Evolutionary conservation across 2,113 vertebrate genomes (phyloP), one percentile per base, ranked within the genome.

Genomic region (Rhea americana): DNA sequence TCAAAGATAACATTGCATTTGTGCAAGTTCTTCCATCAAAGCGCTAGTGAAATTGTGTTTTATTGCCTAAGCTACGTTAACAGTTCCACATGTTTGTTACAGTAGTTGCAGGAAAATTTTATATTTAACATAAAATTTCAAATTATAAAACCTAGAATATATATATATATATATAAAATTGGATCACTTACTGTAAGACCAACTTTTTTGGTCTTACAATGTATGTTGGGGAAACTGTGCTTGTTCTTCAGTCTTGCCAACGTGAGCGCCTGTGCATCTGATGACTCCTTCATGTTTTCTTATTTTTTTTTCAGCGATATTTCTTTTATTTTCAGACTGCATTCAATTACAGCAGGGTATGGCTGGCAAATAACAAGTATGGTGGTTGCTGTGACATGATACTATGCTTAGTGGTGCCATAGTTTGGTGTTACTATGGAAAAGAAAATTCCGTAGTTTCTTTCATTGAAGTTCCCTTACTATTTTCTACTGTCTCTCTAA

Each of bases 361-460:
- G 82, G 41, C 78, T 87, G 67, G 37, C 67, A 55, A 18, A 43
- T 26, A 39, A 47, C 90, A 81, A 80, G 85, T 80, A 28, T 21
- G 13, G 8, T 55, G 13, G 12, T 47, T 7, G 65, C 14, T 63
- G 30, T 24, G 50, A 7, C 22, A 3, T n/a, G 67, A 8, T 67
- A 11, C 21, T 61, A 0, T 0, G 0, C 8, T 78, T 32, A 3
- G 6, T 21, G 15, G 9, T 56, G 68, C 17, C 17, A 8, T 20
- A 43, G 22, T 47, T 82, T 63, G 25, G 11, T 13, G 76, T 0
- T 59, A 14, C 28, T 83, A 11, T 32, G n/a, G 63, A 63, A 13
- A 61, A 75, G 56, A 59, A 13, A n/a, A 43, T 11, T 74, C 12
- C 67, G 4, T 35, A 13, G 17, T 70, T 70, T 35, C 5, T 21